These are phyloP conservation scores for Drosophila persimilis DNA, from an alignment of 1,140 invertebrate genomes.

Conservation along the genomic window DNA sequence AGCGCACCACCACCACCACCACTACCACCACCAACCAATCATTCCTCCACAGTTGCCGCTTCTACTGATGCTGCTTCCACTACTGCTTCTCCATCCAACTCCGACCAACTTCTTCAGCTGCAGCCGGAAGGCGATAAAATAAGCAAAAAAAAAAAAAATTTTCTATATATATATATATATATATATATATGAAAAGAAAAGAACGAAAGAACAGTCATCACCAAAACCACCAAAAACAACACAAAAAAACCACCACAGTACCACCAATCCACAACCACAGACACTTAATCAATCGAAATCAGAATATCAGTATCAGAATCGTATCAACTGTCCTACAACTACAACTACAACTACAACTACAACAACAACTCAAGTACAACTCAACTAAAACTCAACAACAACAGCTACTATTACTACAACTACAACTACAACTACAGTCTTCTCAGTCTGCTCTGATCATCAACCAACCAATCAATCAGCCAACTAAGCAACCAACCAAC, in stretches of 20 bases:
- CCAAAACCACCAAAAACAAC: constrained; percentile 18
- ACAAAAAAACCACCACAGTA: constrained; percentile 19
- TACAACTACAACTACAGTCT: constrained; percentile 56
- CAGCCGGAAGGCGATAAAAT: constrained; percentile 16
- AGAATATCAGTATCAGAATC: constrained; percentile 26
- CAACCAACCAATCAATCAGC: constrained; percentile 43
- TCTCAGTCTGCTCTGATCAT: constrained; percentile 57
- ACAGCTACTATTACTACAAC: constrained; percentile 26
- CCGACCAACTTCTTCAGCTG: constrained; percentile 42
- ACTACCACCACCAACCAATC: constrained; percentile 11
- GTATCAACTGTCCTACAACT: constrained; percentile 39
- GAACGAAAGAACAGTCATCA: constrained; percentile 45
- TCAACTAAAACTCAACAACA: constrained; percentile 28
- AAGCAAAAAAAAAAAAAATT: constrained; percentile 4
- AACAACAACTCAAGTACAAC: constrained; percentile 10
- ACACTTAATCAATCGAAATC: constrained; percentile 29
- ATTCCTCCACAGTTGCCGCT: constrained; percentile 43
- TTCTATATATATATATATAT: too few relatives aligned
- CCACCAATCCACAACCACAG: constrained; percentile 37
- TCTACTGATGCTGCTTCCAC: constrained; percentile 45
- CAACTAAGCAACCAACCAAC: constrained; percentile 42
- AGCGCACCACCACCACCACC: constrained; percentile 22
- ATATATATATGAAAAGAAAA: constrained; percentile 13
- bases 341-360: constrained; percentile 18
- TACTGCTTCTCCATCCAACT: constrained; percentile 56